phyloP scores from a whole-genome alignment of 1,140 invertebrate species.

The Phocides pigmalion region DNA sequence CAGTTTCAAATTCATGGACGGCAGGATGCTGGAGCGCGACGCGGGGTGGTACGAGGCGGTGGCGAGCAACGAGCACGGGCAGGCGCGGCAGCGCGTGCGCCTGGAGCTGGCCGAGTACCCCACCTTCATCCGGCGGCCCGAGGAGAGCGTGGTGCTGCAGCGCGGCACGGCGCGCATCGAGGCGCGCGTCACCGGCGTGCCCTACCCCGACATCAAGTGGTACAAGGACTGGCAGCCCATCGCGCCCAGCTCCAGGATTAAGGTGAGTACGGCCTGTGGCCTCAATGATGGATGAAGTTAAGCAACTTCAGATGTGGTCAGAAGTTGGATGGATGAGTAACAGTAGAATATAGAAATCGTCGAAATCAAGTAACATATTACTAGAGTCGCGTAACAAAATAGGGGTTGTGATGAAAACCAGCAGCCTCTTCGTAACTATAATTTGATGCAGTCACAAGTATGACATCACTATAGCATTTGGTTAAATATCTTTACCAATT shows the following conservation, averaged over 20 bases:
- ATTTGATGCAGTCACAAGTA: no score
- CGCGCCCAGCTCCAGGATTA: constrained; percentile 90
- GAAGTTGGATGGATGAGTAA: no score
- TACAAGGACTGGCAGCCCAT: constrained; percentile 98
- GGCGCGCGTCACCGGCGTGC: constrained; percentile 94
- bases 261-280: constrained; percentile 80
- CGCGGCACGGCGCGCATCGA: constrained; percentile 90
- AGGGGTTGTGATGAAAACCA: no score
- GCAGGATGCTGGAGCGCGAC: constrained; percentile 93
- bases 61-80: constrained; percentile 96
- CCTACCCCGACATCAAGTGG: constrained; percentile 98
- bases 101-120: constrained; percentile 96
- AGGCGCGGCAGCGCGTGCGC: constrained; percentile 92
- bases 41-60: constrained; percentile 97
- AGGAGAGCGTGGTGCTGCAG: constrained; percentile 91
- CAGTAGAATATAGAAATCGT: no score
- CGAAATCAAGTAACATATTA: no score
- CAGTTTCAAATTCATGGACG: no score
- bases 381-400: no score
- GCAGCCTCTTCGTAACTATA: no score
- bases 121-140: constrained; percentile 92
- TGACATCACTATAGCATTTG: no score
- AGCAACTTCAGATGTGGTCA: no score
- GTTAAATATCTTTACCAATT: no score
- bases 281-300: no score